Conservation (phyloP, 2,113 vertebrate species). For the Chloroceryle aenea region DNA sequence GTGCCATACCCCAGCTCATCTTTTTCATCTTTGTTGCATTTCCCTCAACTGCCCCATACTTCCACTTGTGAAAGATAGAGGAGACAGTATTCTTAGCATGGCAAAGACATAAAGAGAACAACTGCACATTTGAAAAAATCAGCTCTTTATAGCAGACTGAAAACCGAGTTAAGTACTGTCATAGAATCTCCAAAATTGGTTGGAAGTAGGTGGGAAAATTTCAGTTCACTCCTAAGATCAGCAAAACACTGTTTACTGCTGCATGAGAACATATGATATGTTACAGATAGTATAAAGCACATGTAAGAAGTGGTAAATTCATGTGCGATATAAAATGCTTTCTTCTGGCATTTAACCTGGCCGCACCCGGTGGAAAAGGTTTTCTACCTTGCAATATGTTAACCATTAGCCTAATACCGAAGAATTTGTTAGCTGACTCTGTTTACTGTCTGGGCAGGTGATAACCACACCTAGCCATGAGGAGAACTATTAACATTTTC, state of each 20-base stretch:
- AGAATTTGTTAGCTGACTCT: background rate
- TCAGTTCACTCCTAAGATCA: background rate
- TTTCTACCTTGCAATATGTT: background rate
- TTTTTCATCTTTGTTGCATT: background rate
- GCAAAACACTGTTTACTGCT: background rate
- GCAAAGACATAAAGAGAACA: background rate
- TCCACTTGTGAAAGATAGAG: background rate
- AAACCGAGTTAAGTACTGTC: background rate
- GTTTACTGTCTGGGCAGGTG: conserved; percentile 28
- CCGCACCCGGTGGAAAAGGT: background rate
- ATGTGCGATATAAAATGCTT: background rate
- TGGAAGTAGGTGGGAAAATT: background rate
- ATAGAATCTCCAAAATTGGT: background rate
- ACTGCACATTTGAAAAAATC: background rate
- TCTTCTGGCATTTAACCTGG: background rate
- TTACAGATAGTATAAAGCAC: background rate
- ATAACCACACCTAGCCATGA: background rate
- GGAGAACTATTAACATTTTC: background rate
- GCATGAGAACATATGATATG: background rate
- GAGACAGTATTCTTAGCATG: background rate
- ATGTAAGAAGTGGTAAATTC: background rate
- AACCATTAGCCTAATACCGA: background rate
- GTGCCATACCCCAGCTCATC: background rate
- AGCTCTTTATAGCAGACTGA: background rate
- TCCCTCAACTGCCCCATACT: background rate